These are phyloP conservation scores for Melospiza melodia DNA, from an alignment of 2,113 vertebrate species.

Conservation along the genomic window DNA sequence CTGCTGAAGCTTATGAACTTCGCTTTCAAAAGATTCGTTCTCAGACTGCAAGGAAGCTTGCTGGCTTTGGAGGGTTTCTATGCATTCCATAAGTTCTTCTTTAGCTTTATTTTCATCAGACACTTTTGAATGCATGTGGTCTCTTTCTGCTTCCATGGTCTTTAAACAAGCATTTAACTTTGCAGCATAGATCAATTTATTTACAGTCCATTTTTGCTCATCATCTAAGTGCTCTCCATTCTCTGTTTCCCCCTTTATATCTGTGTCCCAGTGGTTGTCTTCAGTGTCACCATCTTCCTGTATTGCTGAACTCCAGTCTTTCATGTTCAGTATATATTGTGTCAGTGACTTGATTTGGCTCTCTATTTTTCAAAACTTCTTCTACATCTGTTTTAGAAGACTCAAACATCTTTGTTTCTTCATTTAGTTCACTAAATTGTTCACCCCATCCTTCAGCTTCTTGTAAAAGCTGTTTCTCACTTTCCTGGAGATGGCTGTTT, in stretches of 20 bases:
- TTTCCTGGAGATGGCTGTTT: too few relatives aligned
- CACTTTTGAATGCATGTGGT: slow-evolving; percentile 86
- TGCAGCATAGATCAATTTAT: slow-evolving; percentile 89
- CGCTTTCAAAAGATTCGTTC: slow-evolving; percentile 62
- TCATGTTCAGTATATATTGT: slow-evolving; percentile 87
- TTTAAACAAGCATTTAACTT: slow-evolving; percentile 95
- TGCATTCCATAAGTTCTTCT: slow-evolving; percentile 85
- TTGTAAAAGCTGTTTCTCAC: slow-evolving; percentile 79
- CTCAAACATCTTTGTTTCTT: slow-evolving; percentile 79
- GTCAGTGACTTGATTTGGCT: slow-evolving; percentile 87
- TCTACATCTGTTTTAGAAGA: slow-evolving; percentile 74
- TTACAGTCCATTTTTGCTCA: slow-evolving; percentile 87
- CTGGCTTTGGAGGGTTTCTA: slow-evolving; percentile 82
- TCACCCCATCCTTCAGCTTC: slow-evolving; percentile 89
- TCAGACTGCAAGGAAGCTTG: slow-evolving; percentile 80
- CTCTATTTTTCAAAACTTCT: slow-evolving; percentile 82
- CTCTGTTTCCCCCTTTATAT: slow-evolving; percentile 69
- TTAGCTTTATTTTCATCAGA: slow-evolving; percentile 87
- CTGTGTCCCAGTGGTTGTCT: slow-evolving; percentile 58
- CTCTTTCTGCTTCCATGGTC: slow-evolving; percentile 91
- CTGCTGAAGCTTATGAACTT: slow-evolving; percentile 88
- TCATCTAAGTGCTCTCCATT: slow-evolving; percentile 72
- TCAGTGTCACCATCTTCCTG: slow-evolving; percentile 63
- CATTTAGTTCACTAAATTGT: slow-evolving; percentile 84
- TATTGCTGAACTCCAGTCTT: slow-evolving; percentile 85